phyloP scores from a whole-genome alignment of 2,113 vertebrate species.

The Psophia crepitans region DNA sequence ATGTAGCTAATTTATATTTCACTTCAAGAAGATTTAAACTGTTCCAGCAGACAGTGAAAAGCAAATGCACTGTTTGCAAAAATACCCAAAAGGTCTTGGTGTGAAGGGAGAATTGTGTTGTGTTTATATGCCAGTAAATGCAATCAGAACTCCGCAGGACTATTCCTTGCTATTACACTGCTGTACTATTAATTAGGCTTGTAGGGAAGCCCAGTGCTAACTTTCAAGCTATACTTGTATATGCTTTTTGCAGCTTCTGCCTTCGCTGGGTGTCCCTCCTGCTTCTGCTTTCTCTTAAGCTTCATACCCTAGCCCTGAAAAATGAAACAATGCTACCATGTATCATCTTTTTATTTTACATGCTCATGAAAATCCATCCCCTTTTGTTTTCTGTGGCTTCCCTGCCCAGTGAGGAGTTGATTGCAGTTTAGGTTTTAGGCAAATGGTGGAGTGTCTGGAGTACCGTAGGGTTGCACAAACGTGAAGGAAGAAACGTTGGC shows the following conservation, averaged over 20 bases:
- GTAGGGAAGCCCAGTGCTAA: neutral
- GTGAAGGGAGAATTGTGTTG: neutral
- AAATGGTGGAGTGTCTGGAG: neutral
- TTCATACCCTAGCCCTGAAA: neutral
- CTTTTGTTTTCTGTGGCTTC: neutral
- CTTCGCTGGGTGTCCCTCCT: neutral
- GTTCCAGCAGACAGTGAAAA: neutral
- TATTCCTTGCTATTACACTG: neutral
- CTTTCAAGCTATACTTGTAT: neutral
- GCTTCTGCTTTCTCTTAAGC: neutral
- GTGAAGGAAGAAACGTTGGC: neutral
- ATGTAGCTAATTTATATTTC: neutral
- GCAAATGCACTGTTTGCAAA: neutral
- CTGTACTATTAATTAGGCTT: neutral
- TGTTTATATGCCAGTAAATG: neutral
- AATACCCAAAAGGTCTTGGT: neutral
- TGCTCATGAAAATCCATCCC: neutral
- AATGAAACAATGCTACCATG: neutral
- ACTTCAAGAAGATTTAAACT: constrained; percentile 7
- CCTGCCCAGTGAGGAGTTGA: neutral
- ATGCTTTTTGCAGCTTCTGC: neutral
- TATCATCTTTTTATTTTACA: neutral
- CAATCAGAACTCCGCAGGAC: neutral
- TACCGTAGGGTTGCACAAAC: neutral
- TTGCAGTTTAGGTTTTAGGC: neutral